phyloP scores from a whole-genome alignment of 2,797 vertebrate species.

The Gobio occitaniae region DNA sequence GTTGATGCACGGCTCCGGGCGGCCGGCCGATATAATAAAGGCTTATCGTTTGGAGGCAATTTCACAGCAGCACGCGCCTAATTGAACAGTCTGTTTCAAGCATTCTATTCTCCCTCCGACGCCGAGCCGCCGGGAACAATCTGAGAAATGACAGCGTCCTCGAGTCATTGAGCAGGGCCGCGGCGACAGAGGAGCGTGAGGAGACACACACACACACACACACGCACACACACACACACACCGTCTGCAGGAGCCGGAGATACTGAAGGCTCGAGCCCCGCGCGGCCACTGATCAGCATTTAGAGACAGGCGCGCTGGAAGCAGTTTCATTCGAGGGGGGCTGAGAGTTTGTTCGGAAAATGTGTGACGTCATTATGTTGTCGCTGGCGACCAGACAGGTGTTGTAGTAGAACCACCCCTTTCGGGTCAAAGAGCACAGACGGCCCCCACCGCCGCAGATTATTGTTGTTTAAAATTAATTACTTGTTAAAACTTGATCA shows the following conservation, averaged over 20 bases:
- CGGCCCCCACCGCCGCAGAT: no score
- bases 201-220: conserved; percentile 41
- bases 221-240: no score
- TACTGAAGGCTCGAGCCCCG: neutral
- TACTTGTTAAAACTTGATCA: no score
- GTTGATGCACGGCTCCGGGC: conserved; percentile 71
- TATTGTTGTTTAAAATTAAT: no score
- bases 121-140: conserved; percentile 62
- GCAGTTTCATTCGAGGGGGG: no score
- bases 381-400: no score
- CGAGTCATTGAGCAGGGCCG: conserved; percentile 83
- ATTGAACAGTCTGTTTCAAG: conserved; percentile 87
- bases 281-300: neutral
- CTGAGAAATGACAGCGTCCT: conserved; percentile 83
- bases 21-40: conserved; percentile 77
- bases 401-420: no score
- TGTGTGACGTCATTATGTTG: no score
- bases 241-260: conserved; percentile 49
- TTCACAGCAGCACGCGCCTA: conserved; percentile 84
- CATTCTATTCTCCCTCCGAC: conserved; percentile 75
- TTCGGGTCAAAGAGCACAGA: no score
- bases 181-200: conserved; percentile 19
- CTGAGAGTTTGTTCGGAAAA: no score
- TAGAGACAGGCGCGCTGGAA: no score
- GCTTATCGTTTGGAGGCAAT: conserved; percentile 86